A percentile compares a stretch with the other conserved stretches of the same genome.
These are phyloP conservation scores for Dicrurus megarhynchus DNA, from an alignment of 2,113 vertebrate genomes.

Conservation along the genomic window DNA sequence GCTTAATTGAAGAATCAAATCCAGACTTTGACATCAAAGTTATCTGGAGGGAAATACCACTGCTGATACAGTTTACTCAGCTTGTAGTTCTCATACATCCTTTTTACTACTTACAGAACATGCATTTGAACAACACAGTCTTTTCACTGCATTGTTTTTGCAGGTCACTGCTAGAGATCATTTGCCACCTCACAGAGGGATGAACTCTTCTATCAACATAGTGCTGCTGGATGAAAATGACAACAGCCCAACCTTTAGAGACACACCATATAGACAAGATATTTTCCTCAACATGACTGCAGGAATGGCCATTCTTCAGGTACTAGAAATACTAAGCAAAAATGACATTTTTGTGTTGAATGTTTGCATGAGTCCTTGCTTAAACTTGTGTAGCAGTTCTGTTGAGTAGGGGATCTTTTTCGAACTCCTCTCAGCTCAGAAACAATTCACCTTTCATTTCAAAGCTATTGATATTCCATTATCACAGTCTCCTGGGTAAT, in stretches of 20 bases:
- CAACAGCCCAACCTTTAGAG: slow-evolving; percentile 73
- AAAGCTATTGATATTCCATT: neutral
- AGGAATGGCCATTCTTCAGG: slow-evolving; percentile 75
- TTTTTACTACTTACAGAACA: neutral
- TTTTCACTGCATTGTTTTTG: neutral
- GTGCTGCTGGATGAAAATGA: slow-evolving; percentile 78
- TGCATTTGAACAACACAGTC: neutral
- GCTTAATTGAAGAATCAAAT: neutral
- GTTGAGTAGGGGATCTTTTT: neutral
- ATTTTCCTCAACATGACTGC: slow-evolving; percentile 71
- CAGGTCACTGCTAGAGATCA: slow-evolving; percentile 75
- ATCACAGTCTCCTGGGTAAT: neutral
- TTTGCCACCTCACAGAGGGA: neutral
- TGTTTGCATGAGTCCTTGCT: neutral
- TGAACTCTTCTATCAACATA: slow-evolving; percentile 35
- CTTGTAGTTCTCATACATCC: neutral
- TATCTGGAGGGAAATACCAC: neutral
- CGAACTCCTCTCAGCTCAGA: neutral
- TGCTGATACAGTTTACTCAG: neutral
- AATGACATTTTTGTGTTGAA: neutral
- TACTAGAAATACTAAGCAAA: slow-evolving; percentile 8
- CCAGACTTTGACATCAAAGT: neutral
- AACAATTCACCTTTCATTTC: neutral
- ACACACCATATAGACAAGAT: slow-evolving; percentile 39
- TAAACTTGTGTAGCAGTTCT: neutral